Percentiles rank a stretch among this genome's conserved stretches.
These are phyloP conservation scores for Ruditapes philippinarum DNA, from an alignment of 1,140 invertebrate genomes.

Conservation along the genomic window DNA sequence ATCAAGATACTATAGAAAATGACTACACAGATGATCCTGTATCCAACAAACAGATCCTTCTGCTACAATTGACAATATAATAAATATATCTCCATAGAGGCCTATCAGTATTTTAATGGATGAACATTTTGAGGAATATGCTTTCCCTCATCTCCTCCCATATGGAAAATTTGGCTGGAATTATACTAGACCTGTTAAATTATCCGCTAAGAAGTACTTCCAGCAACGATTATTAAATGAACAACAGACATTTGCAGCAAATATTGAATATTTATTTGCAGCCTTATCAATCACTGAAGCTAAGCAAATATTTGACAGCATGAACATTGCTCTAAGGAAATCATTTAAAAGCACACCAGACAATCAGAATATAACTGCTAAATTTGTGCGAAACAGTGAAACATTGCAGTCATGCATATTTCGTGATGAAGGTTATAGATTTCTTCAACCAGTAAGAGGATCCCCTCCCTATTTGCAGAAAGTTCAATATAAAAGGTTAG, in stretches of 20 bases:
- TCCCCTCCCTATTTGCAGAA: conserved; percentile 63
- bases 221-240: conserved; percentile 63
- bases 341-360: background rate
- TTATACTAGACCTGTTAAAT: conserved; percentile 50
- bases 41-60: too few species aligned
- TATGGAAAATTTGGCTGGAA: too few species aligned
- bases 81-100: too few species aligned
- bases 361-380: background rate
- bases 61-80: too few species aligned
- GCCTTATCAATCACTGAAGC: too few species aligned
- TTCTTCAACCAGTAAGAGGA: conserved; percentile 65
- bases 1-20: too few species aligned
- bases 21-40: too few species aligned
- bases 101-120: too few species aligned
- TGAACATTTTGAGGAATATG: conserved; percentile 30
- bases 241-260: conserved; percentile 69
- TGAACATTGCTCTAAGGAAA: conserved; percentile 38
- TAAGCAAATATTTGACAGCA: conserved; percentile 62
- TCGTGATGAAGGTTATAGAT: conserved; percentile 68
- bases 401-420: conserved; percentile 41
- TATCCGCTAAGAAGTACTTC: conserved; percentile 50
- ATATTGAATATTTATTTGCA: too few species aligned
- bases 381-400: conserved; percentile 21
- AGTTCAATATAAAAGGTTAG: conserved; percentile 56
- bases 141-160: too few species aligned